Evolutionary conservation across 1,140 invertebrate species (phyloP), one percentile per base, ranked within the genome.

Genomic region (Acromyrmex heyeri): DNA sequence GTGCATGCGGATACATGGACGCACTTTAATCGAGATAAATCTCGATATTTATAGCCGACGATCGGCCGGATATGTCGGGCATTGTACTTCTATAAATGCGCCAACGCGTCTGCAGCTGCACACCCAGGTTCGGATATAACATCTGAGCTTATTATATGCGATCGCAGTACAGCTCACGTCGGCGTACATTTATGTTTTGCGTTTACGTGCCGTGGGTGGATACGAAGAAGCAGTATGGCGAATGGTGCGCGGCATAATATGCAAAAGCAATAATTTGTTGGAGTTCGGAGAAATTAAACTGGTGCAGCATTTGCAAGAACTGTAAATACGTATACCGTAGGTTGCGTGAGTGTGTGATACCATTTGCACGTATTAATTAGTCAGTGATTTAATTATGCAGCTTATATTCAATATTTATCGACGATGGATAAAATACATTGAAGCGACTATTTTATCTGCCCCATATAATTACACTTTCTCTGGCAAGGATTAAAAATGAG

Each of bases 21-120:
- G 87, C 85, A 88, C 81, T 88, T 91, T 92, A 90, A 91, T 92
- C 88, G 72, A 87, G 89, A 91, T 91, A 91, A 91, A 92, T 91
- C 90, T 87, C 83, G 88, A 92, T 92, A 89, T 92, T 91, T 91
- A 91, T 90, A 91, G 87, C 64, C 88, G 75, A 78, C 76, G 76
- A 89, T 92, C 86, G 83, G 57, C 82, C 88, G 91, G 85, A 91
- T 91, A 88, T 62, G 69, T 86, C 70, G 72, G 61, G 50, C 62
- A 89, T 89, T 90, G 82, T 88, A 82, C 83, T 91, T 86, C 77
- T 85, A 86, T 85, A 86, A 87, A 91, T 85, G 87, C 90, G 67
- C 30, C 61, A 44, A 83, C 67, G 89, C 77, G 86, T 89, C 85
- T 87, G 88, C 88, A 90, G 83, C 73, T 88, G 89, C 89, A 78